Evolutionary conservation across 2,888 invertebrate genomes (phyloP).

Genomic region (Lithophane leautieri): DNA sequence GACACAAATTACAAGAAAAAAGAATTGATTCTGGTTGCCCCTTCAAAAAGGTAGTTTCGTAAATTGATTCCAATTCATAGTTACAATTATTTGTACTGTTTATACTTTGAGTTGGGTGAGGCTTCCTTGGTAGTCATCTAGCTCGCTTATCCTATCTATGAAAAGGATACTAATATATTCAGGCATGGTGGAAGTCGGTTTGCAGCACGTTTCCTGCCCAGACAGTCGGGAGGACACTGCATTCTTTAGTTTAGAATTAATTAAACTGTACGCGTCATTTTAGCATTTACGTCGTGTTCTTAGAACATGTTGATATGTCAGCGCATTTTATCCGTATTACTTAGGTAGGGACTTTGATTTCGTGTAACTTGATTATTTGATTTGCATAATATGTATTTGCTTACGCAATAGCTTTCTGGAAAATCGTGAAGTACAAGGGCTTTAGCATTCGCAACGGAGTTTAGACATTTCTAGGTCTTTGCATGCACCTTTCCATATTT

Average conservation of each 20-base stretch:
- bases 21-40: not conserved
- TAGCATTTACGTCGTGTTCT: slow-evolving; percentile 54
- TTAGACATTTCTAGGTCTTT: slow-evolving; percentile 3
- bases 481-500: not conserved
- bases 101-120: not conserved
- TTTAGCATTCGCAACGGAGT: slow-evolving; percentile 13
- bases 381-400: slow-evolving; percentile 29
- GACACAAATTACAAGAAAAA: not conserved
- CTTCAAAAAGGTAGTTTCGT: not conserved
- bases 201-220: slow-evolving; percentile 43
- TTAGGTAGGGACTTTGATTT: slow-evolving; percentile 38
- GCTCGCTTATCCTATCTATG: slow-evolving; percentile 27
- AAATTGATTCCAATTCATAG: slow-evolving; percentile 6
- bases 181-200: slow-evolving; percentile 42
- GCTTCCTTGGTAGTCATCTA: slow-evolving; percentile 1
- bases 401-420: slow-evolving; percentile 40
- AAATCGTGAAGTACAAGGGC: not conserved
- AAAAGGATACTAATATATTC: slow-evolving; percentile 43
- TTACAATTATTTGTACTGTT: not conserved
- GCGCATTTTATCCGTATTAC: slow-evolving; percentile 41
- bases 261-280: slow-evolving; percentile 59
- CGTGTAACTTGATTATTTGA: slow-evolving; percentile 39
- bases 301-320: slow-evolving; percentile 51
- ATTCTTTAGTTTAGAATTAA: slow-evolving; percentile 59
- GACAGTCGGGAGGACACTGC: slow-evolving; percentile 61